phyloP scores from a whole-genome alignment of 2,888 invertebrate genomes.

The Sicus ferrugineus region DNA sequence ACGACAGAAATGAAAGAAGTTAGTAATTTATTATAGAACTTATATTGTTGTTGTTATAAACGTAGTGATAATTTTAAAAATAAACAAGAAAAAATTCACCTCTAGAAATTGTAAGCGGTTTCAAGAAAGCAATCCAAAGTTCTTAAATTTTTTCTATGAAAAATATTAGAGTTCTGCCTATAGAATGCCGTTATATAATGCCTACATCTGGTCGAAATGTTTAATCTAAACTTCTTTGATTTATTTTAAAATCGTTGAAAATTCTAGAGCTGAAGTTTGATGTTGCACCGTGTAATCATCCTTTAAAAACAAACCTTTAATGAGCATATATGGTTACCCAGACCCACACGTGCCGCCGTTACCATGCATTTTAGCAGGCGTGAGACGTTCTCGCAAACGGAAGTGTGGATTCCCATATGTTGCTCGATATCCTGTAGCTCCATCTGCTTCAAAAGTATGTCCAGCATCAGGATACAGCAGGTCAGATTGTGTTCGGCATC shows the following conservation, averaged over 20 bases:
- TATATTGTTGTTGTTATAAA: no score
- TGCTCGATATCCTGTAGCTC: constrained; percentile 85
- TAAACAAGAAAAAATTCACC: no score
- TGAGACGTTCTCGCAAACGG: constrained; percentile 77
- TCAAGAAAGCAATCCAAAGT: no score
- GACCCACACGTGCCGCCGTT: constrained; percentile 75
- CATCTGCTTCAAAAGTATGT: constrained; percentile 93
- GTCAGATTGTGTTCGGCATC: constrained; percentile 83
- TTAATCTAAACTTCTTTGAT: no score
- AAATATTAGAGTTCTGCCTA: no score
- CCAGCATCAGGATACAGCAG: constrained; percentile 95
- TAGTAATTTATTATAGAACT: no score
- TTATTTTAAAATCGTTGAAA: neutral
- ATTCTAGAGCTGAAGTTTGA: neutral
- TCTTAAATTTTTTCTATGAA: no score
- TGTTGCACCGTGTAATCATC: neutral
- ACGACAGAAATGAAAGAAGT: neutral
- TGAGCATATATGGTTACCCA: constrained; percentile 69
- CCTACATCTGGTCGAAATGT: no score
- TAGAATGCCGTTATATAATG: no score
- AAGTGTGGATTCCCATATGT: constrained; percentile 80
- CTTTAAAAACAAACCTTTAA: constrained; percentile 58
- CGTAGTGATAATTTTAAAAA: no score
- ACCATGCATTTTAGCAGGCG: constrained; percentile 80
- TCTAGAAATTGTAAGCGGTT: no score